Evolutionary conservation across 2,113 vertebrate species (phyloP), one percentile per base, ranked within the genome.

Genomic region (Petromus typicus): DNA sequence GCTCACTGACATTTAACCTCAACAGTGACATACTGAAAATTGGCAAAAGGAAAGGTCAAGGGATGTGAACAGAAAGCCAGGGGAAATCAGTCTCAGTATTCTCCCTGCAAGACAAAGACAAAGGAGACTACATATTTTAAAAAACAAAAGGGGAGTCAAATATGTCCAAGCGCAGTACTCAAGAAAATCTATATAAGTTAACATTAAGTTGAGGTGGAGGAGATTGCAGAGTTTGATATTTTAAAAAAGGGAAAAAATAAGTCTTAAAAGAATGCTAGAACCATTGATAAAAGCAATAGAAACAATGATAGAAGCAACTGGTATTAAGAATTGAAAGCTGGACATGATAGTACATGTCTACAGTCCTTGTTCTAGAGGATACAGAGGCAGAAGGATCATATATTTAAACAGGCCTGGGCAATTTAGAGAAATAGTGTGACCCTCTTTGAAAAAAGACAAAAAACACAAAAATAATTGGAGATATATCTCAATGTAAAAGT

Each of bases 151-250:
- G 3, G 1, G 2, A 57, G 37, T 10, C 20, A 83, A 59, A 43
- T 63, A 57, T 63, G 61, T 34, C 2, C 34, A 71, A 75, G 67
- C 3, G 3, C 17, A n/a, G 20, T 76, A 23, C 5, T 89, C 40
- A 94, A 88, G 56, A 71, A 90, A 88, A 87, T 20, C 56, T 51
- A 81, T 51, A 56, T 30, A 59, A 67, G 7, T 87, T 86, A 59
- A 34, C 59, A 54, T 69, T 71, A 63, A 1, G 7, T 61, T 78
- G 20, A 75, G 69, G 8, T 61, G 18, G n/a, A 78, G 0, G 18
- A 40, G 23, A 84, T 12, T 80, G 10, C 5, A 78, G n/a, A 75
- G 3, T 9, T 84, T 82, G 5, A 56, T 4, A 48, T 71, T n/a
- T n/a, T 40, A 81, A 51, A 73, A 37, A 37, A 20, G 43, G 11